Evolutionary conservation across 2,113 vertebrate species (phyloP).

Genomic region (Callopanchax toddi): DNA sequence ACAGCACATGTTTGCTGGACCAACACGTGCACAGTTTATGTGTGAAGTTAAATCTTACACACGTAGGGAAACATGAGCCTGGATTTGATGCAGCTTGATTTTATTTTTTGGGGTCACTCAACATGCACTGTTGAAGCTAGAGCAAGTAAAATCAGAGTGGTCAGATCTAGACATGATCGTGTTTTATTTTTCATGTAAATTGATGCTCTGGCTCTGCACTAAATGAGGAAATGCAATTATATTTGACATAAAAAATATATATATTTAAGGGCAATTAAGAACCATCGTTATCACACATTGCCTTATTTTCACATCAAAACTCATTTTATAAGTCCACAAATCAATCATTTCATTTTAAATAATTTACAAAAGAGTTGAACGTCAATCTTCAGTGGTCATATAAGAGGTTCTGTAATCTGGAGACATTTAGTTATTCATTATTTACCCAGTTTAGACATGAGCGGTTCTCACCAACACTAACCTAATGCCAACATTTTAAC

Average conservation of each 20-base stretch:
- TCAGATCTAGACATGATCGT: constrained; percentile 1
- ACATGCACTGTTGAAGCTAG: constrained; percentile 5
- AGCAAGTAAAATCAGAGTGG: neutral
- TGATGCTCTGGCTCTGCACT: constrained; percentile 25
- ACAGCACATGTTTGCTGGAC: constrained; percentile 17
- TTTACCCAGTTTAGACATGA: constrained; percentile 34
- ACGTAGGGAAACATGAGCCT: constrained; percentile 2
- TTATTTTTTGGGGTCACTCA: constrained; percentile 32
- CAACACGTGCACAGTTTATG: constrained; percentile 17
- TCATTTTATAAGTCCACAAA: constrained; percentile 31
- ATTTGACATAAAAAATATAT: constrained; percentile 22
- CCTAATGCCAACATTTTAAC: constrained; percentile 14
- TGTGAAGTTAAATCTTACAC: constrained; percentile 23
- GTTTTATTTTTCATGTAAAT: constrained; percentile 22
- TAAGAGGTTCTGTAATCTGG: constrained; percentile 1
- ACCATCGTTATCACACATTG: constrained; percentile 36
- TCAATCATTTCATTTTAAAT: constrained; percentile 7
- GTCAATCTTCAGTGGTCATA: constrained; percentile 23
- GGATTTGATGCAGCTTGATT: constrained; percentile 22
- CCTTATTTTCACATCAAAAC: constrained; percentile 49
- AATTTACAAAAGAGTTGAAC: constrained; percentile 34
- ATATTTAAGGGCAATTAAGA: constrained; percentile 41
- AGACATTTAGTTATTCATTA: constrained; percentile 1
- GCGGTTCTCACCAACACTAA: constrained; percentile 19
- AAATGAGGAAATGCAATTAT: constrained; percentile 51